Percentiles rank a stretch among this genome's conserved stretches.
These are phyloP conservation scores for Megalonaias nervosa DNA, from an alignment of 1,140 invertebrate genomes.

Conservation along the genomic window DNA sequence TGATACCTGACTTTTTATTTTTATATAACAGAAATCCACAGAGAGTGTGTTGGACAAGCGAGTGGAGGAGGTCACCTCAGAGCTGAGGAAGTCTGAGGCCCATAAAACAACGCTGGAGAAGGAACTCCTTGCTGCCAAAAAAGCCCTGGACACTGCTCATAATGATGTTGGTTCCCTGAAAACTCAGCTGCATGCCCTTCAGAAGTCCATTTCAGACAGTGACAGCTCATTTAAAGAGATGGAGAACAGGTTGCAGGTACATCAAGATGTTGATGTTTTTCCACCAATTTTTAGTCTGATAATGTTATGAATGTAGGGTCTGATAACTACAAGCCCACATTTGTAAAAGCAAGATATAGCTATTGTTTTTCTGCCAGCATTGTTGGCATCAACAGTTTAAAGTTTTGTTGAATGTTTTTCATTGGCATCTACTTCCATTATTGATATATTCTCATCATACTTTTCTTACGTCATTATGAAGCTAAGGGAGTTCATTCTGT, in stretches of 20 bases:
- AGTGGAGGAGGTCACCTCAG: slow-evolving; percentile 58
- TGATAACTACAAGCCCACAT: too few species aligned
- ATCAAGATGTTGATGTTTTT: background rate
- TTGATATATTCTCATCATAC: too few species aligned
- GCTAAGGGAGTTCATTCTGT: too few species aligned
- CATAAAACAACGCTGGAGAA: slow-evolving; percentile 43
- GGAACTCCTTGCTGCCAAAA: slow-evolving; percentile 48
- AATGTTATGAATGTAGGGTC: too few species aligned
- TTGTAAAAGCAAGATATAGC: too few species aligned
- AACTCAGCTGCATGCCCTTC: slow-evolving; percentile 57
- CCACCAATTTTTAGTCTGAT: too few species aligned
- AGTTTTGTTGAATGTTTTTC: too few species aligned
- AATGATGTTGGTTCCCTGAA: slow-evolving; percentile 55
- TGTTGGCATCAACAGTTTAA: too few species aligned
- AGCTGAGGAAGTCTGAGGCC: slow-evolving; percentile 53
- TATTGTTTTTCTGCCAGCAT: too few species aligned
- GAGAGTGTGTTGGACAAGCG: slow-evolving; percentile 52
- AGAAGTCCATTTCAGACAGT: slow-evolving; percentile 48
- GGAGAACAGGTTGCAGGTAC: slow-evolving; percentile 57
- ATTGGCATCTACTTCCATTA: too few species aligned
- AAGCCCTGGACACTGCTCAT: slow-evolving; percentile 40
- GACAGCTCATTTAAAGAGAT: slow-evolving; percentile 47
- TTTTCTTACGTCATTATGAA: too few species aligned
- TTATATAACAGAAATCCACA: slow-evolving; percentile 49
- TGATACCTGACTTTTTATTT: background rate